These are phyloP conservation scores for Phaethornis superciliosus DNA, from an alignment of 2,113 vertebrate genomes.

Conservation along the genomic window DNA sequence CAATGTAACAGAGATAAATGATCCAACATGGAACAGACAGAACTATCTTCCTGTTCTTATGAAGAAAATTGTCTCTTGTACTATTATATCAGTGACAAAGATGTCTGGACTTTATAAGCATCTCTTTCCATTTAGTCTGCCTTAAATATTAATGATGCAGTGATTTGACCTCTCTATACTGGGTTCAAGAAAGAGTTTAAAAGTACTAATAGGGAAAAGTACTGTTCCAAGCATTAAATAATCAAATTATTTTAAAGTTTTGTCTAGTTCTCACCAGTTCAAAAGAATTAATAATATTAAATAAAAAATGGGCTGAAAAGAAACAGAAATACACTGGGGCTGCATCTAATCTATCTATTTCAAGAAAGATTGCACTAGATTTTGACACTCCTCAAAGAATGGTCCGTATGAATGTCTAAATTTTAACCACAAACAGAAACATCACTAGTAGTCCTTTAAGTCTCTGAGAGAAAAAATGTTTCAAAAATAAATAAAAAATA, in stretches of 20 bases:
- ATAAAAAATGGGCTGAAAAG: not conserved
- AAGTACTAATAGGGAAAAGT: constrained; percentile 48
- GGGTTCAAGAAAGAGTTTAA: constrained; percentile 67
- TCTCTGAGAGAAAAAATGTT: not conserved
- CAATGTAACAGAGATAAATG: constrained; percentile 90
- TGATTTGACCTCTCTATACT: constrained; percentile 82
- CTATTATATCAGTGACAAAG: constrained; percentile 85
- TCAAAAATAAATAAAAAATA: not conserved
- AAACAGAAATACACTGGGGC: not conserved
- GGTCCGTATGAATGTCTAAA: not conserved
- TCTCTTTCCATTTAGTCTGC: constrained; percentile 85
- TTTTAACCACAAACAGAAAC: not conserved
- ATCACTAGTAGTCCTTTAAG: not conserved
- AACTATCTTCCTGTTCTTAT: constrained; percentile 79
- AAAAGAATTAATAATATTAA: constrained; percentile 36
- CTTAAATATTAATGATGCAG: constrained; percentile 88
- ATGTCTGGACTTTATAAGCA: constrained; percentile 82
- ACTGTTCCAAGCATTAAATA: constrained; percentile 28
- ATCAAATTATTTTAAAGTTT: constrained; percentile 53
- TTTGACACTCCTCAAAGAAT: not conserved
- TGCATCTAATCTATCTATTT: not conserved
- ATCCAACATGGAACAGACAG: constrained; percentile 82
- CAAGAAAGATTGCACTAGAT: not conserved
- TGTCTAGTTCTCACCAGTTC: not conserved
- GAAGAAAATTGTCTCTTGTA: constrained; percentile 84